These are phyloP conservation scores for Grapholita molesta DNA, from an alignment of 1,140 invertebrate species.

Conservation along the genomic window DNA sequence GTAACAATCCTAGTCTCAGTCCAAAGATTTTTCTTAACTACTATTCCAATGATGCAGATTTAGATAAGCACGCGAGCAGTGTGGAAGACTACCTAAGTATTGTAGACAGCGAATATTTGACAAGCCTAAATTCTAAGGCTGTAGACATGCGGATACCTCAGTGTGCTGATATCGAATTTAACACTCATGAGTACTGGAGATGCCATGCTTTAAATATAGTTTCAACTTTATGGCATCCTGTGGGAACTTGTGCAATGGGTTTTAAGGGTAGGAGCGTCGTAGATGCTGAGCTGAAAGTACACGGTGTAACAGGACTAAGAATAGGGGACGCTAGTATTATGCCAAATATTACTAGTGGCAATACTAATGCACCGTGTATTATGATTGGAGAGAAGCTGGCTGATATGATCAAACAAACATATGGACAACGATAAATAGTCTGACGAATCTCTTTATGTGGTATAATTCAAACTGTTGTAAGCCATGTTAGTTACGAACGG, in stretches of 20 bases:
- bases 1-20: background rate
- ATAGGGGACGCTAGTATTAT: conserved; percentile 89
- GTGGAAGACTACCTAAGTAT: background rate
- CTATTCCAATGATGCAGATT: background rate
- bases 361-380: conserved; percentile 79
- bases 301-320: conserved; percentile 81
- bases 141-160: conserved; percentile 83
- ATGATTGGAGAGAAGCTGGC: conserved; percentile 82
- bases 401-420: conserved; percentile 79
- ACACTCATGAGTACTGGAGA: conserved; percentile 84
- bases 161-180: conserved; percentile 83
- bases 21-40: background rate
- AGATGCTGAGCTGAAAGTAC: conserved; percentile 83
- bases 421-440: conserved; percentile 35
- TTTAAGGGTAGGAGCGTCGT: conserved; percentile 78
- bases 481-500: too few relatives aligned
- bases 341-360: conserved; percentile 79
- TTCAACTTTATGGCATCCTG: conserved; percentile 90
- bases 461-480: too few relatives aligned
- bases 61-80: background rate
- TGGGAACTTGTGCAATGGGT: conserved; percentile 91
- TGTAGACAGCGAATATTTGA: conserved; percentile 50
- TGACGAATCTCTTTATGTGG: too few relatives aligned
- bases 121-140: conserved; percentile 82
- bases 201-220: conserved; percentile 84